phyloP scores from a whole-genome alignment of 2,797 vertebrate genomes.

The Nyctalus aviator region DNA sequence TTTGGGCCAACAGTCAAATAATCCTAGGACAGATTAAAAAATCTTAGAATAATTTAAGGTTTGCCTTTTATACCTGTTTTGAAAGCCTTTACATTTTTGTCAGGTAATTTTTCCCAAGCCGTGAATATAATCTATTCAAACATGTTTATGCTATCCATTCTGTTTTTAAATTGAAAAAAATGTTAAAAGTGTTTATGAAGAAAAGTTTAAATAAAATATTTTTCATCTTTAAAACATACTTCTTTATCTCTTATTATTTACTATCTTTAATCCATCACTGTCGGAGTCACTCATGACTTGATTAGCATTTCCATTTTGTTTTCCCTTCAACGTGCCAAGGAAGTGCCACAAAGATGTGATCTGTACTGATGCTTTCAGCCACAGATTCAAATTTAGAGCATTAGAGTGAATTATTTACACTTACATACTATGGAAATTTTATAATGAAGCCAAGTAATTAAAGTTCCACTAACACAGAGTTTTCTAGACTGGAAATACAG shows the following conservation, averaged over 20 bases:
- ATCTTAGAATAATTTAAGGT: conserved; percentile 86
- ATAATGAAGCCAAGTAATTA: conserved; percentile 74
- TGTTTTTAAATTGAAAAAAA: conserved; percentile 87
- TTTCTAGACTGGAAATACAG: conserved; percentile 67
- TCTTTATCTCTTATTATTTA: conserved; percentile 76
- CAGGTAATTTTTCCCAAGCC: conserved; percentile 86
- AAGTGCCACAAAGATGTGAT: conserved; percentile 69
- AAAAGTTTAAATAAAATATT: conserved; percentile 92
- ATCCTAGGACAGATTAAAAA: conserved; percentile 83
- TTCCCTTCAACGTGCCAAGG: conserved; percentile 59
- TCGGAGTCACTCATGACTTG: conserved; percentile 65
- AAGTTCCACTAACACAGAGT: conserved; percentile 53
- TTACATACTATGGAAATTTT: conserved; percentile 69
- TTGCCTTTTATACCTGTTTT: conserved; percentile 86
- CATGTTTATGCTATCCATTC: conserved; percentile 85
- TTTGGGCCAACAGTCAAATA: conserved; percentile 85
- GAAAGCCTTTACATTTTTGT: conserved; percentile 84
- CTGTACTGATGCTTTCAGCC: conserved; percentile 58
- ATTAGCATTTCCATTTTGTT: conserved; percentile 66
- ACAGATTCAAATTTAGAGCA: conserved; percentile 63
- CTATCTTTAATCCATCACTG: conserved; percentile 54
- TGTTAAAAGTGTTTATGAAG: conserved; percentile 90
- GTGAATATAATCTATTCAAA: conserved; percentile 87
- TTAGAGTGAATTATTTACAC: conserved; percentile 69
- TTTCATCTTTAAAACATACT: conserved; percentile 88